Conservation (phyloP, 2,113 vertebrate species). For the Zosterops hypoxanthus region DNA sequence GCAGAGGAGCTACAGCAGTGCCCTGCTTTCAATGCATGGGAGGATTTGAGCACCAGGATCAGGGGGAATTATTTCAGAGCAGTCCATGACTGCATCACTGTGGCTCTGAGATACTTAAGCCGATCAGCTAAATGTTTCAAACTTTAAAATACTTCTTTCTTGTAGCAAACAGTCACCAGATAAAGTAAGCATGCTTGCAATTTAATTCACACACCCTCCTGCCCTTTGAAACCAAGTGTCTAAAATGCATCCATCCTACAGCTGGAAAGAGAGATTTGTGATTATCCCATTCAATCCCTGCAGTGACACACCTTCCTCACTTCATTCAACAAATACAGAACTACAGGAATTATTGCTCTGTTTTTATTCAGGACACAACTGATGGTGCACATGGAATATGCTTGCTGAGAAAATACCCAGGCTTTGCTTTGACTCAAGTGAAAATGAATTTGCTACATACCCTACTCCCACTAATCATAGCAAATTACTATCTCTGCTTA, state of each 20-base stretch:
- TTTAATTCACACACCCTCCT: not conserved
- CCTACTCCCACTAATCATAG: not conserved
- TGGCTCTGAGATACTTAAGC: not conserved
- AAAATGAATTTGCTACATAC: not conserved
- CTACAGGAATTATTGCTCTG: not conserved
- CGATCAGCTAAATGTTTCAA: not conserved
- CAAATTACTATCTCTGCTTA: not conserved
- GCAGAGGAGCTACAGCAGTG: not conserved
- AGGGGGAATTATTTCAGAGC: not conserved
- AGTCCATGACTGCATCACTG: not conserved
- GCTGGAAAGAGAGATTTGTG: not conserved
- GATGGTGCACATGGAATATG: not conserved
- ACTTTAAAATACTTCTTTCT: not conserved
- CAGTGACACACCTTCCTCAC: rapidly evolving
- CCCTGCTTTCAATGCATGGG: not conserved
- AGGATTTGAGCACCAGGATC: not conserved
- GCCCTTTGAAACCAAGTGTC: not conserved
- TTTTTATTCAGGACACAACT: not conserved
- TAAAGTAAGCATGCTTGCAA: not conserved
- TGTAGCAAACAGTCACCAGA: not conserved
- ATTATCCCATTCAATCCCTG: not conserved
- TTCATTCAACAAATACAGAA: not conserved
- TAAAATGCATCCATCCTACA: not conserved
- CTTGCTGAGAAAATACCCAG: not conserved
- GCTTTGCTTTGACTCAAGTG: not conserved